Evolutionary conservation across 1,140 invertebrate genomes (phyloP), one percentile per base, ranked within the genome.

Genomic region (Drosophila pseudoananassae): DNA sequence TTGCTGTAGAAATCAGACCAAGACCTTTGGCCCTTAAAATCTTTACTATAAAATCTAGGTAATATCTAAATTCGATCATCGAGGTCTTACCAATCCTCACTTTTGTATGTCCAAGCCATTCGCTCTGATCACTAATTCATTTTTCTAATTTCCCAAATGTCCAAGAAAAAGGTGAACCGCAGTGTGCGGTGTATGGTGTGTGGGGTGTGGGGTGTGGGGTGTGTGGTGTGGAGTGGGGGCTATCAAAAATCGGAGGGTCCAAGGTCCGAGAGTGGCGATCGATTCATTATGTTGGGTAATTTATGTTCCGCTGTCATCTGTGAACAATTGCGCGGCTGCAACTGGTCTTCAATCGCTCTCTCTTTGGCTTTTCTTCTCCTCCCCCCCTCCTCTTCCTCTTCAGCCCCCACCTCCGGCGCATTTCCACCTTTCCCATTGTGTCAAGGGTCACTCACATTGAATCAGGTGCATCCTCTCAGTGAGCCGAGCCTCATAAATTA

Each of bases 141-240:
- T 85, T 85, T 85, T 85, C 73, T 70, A 87, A 85, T 87, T 85
- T 74, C 75, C 80, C 76, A 73, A 74, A 84, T 84, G 83, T 71
- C 82, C 63, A 33, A 78, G 61, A 31, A 45, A 73, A 69, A 68
- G 65, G 65, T 69, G 65, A 53, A 54, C 40, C 65, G 63, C 56
- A 38, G 31, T 40, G 47, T n/a, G 45, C 17, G 33, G 71, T 46
- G 51, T 31, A 15, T 47, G 38, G 14, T 45, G 46, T 49, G 15
- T 4, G 27, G 20, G 17, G 31, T 31, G 23, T 47, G 31, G 12
- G 51, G 46, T 49, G 15, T 4, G 20, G 15, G 17, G 31, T n/a
- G 25, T 38, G 12, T 45, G 10, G 9, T 31, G 10, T 9, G 33
- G 33, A 12, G 12, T 10, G 49, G 20, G 49, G 17, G 8, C 6